phyloP scores from a whole-genome alignment of 2,888 invertebrate species.

The Pasiphila rectangulata region DNA sequence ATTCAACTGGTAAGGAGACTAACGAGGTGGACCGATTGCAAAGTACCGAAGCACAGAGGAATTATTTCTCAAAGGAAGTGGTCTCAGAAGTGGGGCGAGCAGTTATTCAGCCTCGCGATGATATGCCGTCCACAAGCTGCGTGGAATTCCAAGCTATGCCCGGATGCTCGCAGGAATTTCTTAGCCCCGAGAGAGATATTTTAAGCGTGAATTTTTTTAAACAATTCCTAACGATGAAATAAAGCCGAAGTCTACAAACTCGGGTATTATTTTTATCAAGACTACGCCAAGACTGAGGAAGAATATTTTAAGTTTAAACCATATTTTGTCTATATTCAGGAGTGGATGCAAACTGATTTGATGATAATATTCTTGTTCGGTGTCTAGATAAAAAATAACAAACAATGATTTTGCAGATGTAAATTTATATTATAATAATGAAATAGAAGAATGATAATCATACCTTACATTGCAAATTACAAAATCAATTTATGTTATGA shows the following conservation, averaged over 20 bases:
- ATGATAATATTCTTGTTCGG: too few species aligned
- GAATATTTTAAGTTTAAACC: too few species aligned
- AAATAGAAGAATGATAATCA: constrained; percentile 34
- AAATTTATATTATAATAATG: too few species aligned
- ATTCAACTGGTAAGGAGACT: neutral
- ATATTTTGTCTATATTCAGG: too few species aligned
- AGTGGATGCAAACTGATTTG: too few species aligned
- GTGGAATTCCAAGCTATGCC: constrained; percentile 55
- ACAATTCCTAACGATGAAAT: constrained; percentile 3
- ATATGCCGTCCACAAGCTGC: constrained; percentile 49
- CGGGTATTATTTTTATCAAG: neutral
- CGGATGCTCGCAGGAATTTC: constrained; percentile 49
- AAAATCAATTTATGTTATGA: neutral
- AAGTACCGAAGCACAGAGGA: constrained; percentile 31
- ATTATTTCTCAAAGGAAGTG: constrained; percentile 42
- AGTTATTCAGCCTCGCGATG: constrained; percentile 42
- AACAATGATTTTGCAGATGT: too few species aligned
- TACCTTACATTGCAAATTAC: neutral
- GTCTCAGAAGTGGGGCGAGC: constrained; percentile 34
- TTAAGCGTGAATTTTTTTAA: constrained; percentile 42
- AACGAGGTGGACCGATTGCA: neutral
- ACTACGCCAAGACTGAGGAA: too few species aligned
- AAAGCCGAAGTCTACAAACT: neutral
- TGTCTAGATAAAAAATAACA: too few species aligned
- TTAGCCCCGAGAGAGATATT: constrained; percentile 47